Evolutionary conservation across 35 echinoderm and acorn worm species (phyloP).

Genomic region (Acanthaster planci): DNA sequence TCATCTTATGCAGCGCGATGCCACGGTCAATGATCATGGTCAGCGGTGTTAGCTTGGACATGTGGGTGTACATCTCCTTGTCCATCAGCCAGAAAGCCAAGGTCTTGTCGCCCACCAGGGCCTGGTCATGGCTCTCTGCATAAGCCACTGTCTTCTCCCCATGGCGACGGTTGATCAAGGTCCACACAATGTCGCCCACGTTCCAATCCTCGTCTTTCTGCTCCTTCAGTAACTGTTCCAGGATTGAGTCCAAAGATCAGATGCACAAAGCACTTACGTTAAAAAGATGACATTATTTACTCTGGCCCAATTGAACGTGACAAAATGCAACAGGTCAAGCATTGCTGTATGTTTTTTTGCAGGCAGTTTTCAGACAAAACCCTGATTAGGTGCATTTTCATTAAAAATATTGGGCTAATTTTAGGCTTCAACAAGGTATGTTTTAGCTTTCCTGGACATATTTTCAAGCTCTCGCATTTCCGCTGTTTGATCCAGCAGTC

Average conservation of each 20-base stretch:
- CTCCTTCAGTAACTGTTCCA: constrained; percentile 75
- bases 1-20: constrained; percentile 87
- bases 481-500: too few relatives aligned
- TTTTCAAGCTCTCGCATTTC: too few relatives aligned
- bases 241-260: too few relatives aligned
- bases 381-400: too few relatives aligned
- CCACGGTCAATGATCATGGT: constrained; percentile 81
- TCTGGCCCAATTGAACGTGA: constrained; percentile 9
- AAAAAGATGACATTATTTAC: too few relatives aligned
- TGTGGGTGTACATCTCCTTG: constrained; percentile 98
- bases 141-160: constrained; percentile 90
- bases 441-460: too few relatives aligned
- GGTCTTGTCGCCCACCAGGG: constrained; percentile 93
- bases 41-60: constrained; percentile 71
- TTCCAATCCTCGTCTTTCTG: constrained; percentile 96
- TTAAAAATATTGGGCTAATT: too few relatives aligned
- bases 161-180: constrained; percentile 85
- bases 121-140: constrained; percentile 95
- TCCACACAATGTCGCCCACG: constrained; percentile 83
- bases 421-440: too few relatives aligned
- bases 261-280: too few relatives aligned
- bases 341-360: too few relatives aligned
- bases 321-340: too few relatives aligned
- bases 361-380: too few relatives aligned
- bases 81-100: constrained; percentile 98